These are phyloP conservation scores for Drosophila mauritiana DNA, from an alignment of 1,140 invertebrate species.

Conservation along the genomic window DNA sequence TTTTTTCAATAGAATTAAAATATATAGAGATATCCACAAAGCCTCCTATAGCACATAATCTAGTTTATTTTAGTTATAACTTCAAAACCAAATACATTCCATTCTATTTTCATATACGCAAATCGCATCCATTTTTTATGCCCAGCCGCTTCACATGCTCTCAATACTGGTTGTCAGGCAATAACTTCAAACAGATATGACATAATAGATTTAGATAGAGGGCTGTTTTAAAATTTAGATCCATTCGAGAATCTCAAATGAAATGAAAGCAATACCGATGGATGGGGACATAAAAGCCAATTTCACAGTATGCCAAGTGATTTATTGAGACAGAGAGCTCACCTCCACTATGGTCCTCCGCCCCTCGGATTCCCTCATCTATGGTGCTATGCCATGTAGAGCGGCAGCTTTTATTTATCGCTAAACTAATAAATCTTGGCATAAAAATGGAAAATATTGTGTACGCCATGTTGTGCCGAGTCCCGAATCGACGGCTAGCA, in stretches of 20 bases:
- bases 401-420: conserved; percentile 63
- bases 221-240: conserved; percentile 51
- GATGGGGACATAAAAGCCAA: conserved; percentile 61
- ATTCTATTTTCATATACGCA: neutral
- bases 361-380: neutral
- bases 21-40: neutral
- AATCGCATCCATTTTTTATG: conserved; percentile 15
- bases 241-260: conserved; percentile 51
- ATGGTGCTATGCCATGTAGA: conserved; percentile 29
- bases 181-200: conserved; percentile 44
- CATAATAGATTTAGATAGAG: conserved; percentile 48
- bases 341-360: conserved; percentile 11
- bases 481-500: conserved; percentile 25
- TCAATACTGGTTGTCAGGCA: conserved; percentile 40
- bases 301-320: conserved; percentile 57
- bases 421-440: conserved; percentile 71
- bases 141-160: conserved; percentile 16
- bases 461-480: conserved; percentile 55
- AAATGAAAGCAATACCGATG: conserved; percentile 48
- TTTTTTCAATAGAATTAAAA: too few species aligned
- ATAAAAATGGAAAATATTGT: conserved; percentile 72
- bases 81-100: too few species aligned
- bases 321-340: conserved; percentile 50
- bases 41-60: too few species aligned
- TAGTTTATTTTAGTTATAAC: neutral